These are phyloP conservation scores for Drosophila quasianomalipes DNA, from an alignment of 2,888 invertebrate species.

Conservation along the genomic window DNA sequence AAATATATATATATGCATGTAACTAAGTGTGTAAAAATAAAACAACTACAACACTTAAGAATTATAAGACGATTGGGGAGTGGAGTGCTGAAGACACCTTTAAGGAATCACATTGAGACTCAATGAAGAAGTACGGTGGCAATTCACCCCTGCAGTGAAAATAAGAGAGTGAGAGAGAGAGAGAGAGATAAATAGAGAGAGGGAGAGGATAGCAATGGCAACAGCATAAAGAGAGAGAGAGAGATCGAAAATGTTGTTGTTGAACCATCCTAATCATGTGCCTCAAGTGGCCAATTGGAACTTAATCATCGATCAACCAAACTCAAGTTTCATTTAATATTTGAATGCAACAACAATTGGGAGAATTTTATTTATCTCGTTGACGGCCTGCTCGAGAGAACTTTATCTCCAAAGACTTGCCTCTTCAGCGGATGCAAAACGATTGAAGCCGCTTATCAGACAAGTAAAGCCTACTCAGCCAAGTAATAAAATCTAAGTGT, in stretches of 20 bases:
- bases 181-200: neutral
- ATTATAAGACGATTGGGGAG: constrained; percentile 9
- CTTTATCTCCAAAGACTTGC: neutral
- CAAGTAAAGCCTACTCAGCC: neutral
- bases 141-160: constrained; percentile 64
- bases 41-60: constrained; percentile 14
- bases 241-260: neutral
- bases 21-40: constrained; percentile 10
- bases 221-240: constrained; percentile 27
- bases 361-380: constrained; percentile 4
- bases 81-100: constrained; percentile 30
- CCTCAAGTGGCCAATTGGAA: constrained; percentile 16
- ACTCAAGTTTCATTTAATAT: constrained; percentile 2
- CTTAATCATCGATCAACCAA: constrained; percentile 3
- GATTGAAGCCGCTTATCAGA: constrained; percentile 50
- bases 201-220: constrained; percentile 47
- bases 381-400: neutral
- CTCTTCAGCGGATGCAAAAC: neutral
- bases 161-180: neutral
- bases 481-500: constrained; percentile 40
- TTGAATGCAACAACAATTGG: constrained; percentile 32
- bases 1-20: constrained; percentile 1
- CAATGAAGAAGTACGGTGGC: constrained; percentile 54
- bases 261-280: neutral
- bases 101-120: constrained; percentile 30